A percentile compares a stretch with the other conserved stretches of the same genome.
Evolutionary conservation across 2,113 vertebrate genomes (phyloP).

Genomic region (Herpetotheres cachinnans): DNA sequence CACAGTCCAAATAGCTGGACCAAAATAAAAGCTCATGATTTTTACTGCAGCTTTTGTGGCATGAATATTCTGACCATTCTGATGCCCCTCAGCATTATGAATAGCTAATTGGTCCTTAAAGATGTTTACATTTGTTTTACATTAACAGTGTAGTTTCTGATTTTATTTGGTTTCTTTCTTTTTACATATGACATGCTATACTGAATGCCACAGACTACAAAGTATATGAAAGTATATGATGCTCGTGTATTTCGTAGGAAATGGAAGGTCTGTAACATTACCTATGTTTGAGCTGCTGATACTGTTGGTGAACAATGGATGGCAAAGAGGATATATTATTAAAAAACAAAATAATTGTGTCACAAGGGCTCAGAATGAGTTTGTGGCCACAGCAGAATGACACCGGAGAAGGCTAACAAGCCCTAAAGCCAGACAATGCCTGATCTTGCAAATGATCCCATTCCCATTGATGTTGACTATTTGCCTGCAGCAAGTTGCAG

Average conservation of each 20-base stretch:
- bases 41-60: background rate
- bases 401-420: background rate
- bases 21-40: background rate
- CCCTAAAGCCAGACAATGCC: background rate
- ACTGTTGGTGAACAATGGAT: background rate
- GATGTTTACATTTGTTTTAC: background rate
- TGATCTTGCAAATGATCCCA: background rate
- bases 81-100: background rate
- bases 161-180: background rate
- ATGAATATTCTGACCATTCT: background rate
- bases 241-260: background rate
- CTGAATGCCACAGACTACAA: background rate
- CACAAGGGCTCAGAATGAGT: background rate
- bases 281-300: background rate
- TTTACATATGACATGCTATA: background rate
- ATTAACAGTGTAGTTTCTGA: background rate
- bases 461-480: background rate
- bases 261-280: background rate
- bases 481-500: background rate
- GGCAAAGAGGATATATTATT: background rate
- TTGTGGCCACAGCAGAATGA: background rate
- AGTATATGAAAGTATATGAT: no score
- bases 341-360: background rate
- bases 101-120: background rate
- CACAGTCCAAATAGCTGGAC: background rate